Conservation (phyloP, 1,140 invertebrate genomes). For the Leptopilina clavipes region DNA sequence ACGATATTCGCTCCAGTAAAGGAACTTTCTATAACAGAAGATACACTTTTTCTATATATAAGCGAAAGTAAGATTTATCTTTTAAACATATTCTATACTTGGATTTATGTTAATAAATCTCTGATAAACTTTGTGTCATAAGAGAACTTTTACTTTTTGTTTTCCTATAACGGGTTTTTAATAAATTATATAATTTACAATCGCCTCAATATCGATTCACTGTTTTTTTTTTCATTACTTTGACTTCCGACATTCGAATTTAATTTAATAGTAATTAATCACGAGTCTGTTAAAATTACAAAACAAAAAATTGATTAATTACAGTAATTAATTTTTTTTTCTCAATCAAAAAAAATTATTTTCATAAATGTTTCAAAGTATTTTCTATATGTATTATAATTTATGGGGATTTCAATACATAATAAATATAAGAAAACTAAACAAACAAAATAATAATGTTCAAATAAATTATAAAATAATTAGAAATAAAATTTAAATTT, state of each 20-base stretch:
- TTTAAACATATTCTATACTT: background rate
- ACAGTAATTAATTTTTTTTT: too few species aligned
- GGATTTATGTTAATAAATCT: conserved; percentile 14
- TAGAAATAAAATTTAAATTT: too few species aligned
- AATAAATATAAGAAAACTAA: too few species aligned
- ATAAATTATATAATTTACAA: conserved; percentile 22
- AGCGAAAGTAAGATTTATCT: conserved; percentile 6
- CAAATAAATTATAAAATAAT: too few species aligned
- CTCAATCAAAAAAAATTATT: too few species aligned
- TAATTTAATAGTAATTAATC: background rate
- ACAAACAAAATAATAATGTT: too few species aligned
- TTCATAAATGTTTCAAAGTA: too few species aligned
- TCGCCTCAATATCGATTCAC: background rate
- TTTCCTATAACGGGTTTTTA: conserved; percentile 4
- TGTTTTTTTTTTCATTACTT: background rate
- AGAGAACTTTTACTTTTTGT: conserved; percentile 24
- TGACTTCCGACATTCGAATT: background rate
- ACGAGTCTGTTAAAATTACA: background rate
- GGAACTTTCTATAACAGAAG: conserved; percentile 18
- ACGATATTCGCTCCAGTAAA: background rate
- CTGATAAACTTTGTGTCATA: conserved; percentile 10
- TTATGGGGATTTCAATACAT: too few species aligned
- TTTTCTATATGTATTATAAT: too few species aligned
- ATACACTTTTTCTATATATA: conserved; percentile 1
- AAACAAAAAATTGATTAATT: background rate